Conservation (phyloP, 2,888 invertebrate genomes). For the Dorcus hopei region DNA sequence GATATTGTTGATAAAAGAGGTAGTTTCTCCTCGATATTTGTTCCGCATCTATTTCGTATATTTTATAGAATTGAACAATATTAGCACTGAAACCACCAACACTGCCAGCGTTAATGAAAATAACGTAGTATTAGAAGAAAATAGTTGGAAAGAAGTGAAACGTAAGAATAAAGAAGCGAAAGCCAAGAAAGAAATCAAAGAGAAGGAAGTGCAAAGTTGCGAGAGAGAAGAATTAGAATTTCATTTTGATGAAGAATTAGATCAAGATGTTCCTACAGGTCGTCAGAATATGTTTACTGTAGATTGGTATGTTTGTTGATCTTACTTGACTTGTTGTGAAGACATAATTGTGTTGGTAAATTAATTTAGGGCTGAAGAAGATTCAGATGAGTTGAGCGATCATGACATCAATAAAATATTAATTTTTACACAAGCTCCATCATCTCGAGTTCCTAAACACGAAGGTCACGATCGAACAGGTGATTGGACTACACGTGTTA, state of each 20-base stretch:
- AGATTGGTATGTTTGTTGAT: slow-evolving; percentile 56
- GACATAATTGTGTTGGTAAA: neutral
- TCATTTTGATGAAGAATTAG: slow-evolving; percentile 95
- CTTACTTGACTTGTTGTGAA: neutral
- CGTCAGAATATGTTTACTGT: slow-evolving; percentile 80
- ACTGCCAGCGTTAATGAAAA: neutral
- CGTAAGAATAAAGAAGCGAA: slow-evolving; percentile 43
- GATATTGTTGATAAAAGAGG: slow-evolving; percentile 12
- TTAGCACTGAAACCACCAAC: too few species aligned
- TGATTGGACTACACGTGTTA: slow-evolving; percentile 84
- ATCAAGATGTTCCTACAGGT: slow-evolving; percentile 68
- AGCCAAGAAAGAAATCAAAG: slow-evolving; percentile 35
- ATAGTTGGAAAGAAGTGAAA: slow-evolving; percentile 58
- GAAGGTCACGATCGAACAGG: slow-evolving; percentile 89
- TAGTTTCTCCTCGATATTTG: neutral
- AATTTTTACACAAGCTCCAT: slow-evolving; percentile 78
- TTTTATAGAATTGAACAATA: too few species aligned
- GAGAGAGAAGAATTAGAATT: slow-evolving; percentile 86
- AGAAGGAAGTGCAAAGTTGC: slow-evolving; percentile 27
- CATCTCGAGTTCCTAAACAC: slow-evolving; percentile 68
- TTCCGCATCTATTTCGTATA: too few species aligned
- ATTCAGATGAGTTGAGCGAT: slow-evolving; percentile 89
- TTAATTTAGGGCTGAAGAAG: slow-evolving; percentile 68
- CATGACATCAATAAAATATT: slow-evolving; percentile 89
- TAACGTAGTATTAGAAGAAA: slow-evolving; percentile 8